Conservation (phyloP, 1,140 invertebrate genomes). For the Phymastichus coffea region DNA sequence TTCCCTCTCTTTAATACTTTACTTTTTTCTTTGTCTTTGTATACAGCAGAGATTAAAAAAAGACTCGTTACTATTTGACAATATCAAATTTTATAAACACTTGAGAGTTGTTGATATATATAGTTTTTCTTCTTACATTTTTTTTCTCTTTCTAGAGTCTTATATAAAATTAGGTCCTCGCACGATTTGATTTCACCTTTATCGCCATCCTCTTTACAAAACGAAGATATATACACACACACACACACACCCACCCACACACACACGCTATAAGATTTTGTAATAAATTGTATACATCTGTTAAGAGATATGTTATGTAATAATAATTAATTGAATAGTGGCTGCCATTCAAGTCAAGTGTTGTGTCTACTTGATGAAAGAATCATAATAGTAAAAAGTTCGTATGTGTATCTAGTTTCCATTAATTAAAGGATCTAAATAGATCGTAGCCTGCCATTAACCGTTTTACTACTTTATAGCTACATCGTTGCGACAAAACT, state of each 20-base stretch:
- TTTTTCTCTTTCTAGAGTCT: slow-evolving; percentile 18
- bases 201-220: too few relatives aligned
- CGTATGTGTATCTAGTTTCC: slow-evolving; percentile 18
- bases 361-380: slow-evolving; percentile 18
- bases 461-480: slow-evolving; percentile 14
- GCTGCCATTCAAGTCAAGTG: slow-evolving; percentile 26
- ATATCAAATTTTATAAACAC: slow-evolving; percentile 24
- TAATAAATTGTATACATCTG: slow-evolving; percentile 26
- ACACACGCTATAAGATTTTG: too few relatives aligned
- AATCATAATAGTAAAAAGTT: slow-evolving; percentile 22
- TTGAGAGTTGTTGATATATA: slow-evolving; percentile 23
- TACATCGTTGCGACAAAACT: too few relatives aligned
- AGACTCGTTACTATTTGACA: slow-evolving; percentile 17
- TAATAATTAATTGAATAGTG: slow-evolving; percentile 13
- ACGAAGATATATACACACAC: slow-evolving; percentile 16
- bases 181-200: background rate
- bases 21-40: too few relatives aligned
- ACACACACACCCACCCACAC: too few relatives aligned
- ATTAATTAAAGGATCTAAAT: slow-evolving; percentile 24
- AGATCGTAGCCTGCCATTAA: slow-evolving; percentile 28
- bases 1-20: slow-evolving; percentile 10
- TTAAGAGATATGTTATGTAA: slow-evolving; percentile 10
- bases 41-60: slow-evolving; percentile 21
- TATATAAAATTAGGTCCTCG: slow-evolving; percentile 12
- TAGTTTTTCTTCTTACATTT: background rate